Base-by-base conservation (phyloP, 2,888 invertebrate species). In the Ophonus ardosiacus region DNA sequence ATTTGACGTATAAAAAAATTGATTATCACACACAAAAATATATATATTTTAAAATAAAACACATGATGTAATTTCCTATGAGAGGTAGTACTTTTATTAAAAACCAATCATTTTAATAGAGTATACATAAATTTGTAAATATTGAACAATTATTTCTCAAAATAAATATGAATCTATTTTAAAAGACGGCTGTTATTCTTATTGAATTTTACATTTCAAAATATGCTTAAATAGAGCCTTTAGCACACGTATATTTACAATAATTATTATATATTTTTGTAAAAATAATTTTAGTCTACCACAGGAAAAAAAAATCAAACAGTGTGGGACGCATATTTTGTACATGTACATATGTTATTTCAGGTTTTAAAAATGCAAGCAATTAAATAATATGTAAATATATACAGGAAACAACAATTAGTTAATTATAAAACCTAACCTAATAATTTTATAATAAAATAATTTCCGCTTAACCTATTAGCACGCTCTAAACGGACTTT, bases 121-220 rank as follows among this genome's bases (percentile, higher is more conserved):
- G 56, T 84, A 78, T 78, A 84, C 84, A 84, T 78, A 74, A 76
- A 61, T 84, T 84, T 84, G 84, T 84, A 84, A 84, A 84, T 84
- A 84, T 84, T 40, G 65, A 78, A 65, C 78, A 84, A 84, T 51
- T 84, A 78, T 84, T 84, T 84, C 84, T 84, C 84, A 84, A 84
- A 84, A 84, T 84, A 84, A 84, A 84, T 84, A 84, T 84, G 21
- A 78, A 61, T 84, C 84, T 84, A 84, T 84, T 84, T 63, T 51
- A 82, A 81, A 84, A 84, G 84, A 84, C 84, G 84, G 78, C 84
- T 65, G 84, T 65, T 76, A 7, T 43, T 59, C 59, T 83, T 76
- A 83, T 83, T 74, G 76, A 59, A 83, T 76, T 81, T 76, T 57
- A 78, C 78, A 78, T 78, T 24, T 78, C 51, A 79, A 71, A 68